Evolutionary conservation across 92 coral and sea anemone species (phyloP).

Genomic region (Nematostella vectensis): DNA sequence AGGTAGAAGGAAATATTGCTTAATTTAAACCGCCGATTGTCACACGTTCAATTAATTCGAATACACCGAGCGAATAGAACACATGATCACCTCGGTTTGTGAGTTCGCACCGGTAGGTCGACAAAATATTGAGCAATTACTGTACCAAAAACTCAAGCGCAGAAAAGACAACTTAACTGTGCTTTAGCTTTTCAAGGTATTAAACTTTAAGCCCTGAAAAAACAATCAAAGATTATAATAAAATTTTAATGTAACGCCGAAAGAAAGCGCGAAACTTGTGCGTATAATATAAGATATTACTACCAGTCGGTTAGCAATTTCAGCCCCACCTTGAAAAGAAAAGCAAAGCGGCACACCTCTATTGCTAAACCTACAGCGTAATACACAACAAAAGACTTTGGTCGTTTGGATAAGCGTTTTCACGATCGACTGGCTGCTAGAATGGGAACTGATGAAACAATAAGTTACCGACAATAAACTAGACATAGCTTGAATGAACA

Average conservation of each 20-base stretch:
- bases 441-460: conserved; percentile 1
- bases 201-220: conserved; percentile 27
- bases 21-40: too few species aligned
- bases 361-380: neutral
- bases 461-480: neutral
- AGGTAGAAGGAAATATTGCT: too few species aligned
- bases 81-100: too few species aligned
- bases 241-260: conserved; percentile 17
- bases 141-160: conserved; percentile 13
- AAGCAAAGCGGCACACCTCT: conserved; percentile 27
- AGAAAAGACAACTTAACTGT: conserved; percentile 15
- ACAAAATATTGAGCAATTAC: neutral
- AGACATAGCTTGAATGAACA: neutral
- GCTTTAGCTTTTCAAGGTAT: conserved; percentile 21
- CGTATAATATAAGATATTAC: conserved; percentile 1
- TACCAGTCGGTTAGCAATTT: neutral
- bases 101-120: conserved; percentile 11
- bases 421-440: too few species aligned
- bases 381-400: conserved; percentile 3
- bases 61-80: too few species aligned
- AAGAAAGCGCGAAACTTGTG: conserved; percentile 24
- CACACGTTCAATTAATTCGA: too few species aligned
- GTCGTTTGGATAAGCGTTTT: conserved; percentile 8
- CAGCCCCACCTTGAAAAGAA: conserved; percentile 31
- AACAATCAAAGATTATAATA: conserved; percentile 56